Conservation (phyloP, 2,888 invertebrate genomes). For the Germaria angustata region DNA sequence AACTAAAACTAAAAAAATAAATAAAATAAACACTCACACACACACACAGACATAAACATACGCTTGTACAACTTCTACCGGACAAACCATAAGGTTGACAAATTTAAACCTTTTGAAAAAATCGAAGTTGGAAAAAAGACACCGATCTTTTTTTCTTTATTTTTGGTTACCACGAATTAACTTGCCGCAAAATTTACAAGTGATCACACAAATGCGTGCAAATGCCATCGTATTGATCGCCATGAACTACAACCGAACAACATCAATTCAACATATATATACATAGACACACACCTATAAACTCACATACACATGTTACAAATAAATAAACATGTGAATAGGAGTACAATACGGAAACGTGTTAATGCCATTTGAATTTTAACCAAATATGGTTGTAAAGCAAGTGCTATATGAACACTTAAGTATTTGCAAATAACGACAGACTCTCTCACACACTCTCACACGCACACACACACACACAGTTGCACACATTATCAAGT, state of each 20-base stretch:
- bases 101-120: slow-evolving; percentile 60
- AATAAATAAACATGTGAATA: slow-evolving; percentile 68
- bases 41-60: slow-evolving; percentile 32
- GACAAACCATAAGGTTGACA: slow-evolving; percentile 60
- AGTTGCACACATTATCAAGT: not conserved
- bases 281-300: slow-evolving; percentile 34
- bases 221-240: slow-evolving; percentile 67
- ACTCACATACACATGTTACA: slow-evolving; percentile 51
- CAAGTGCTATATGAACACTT: slow-evolving; percentile 67
- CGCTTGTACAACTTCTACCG: slow-evolving; percentile 23
- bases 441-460: no score
- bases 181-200: slow-evolving; percentile 70
- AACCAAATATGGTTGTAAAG: slow-evolving; percentile 76
- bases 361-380: slow-evolving; percentile 79
- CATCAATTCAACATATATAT: slow-evolving; percentile 12
- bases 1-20: slow-evolving; percentile 17
- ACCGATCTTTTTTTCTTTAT: not conserved
- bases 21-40: not conserved
- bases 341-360: slow-evolving; percentile 74
- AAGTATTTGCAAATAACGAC: slow-evolving; percentile 52
- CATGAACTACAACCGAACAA: slow-evolving; percentile 54
- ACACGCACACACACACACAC: not conserved
- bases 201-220: slow-evolving; percentile 71
- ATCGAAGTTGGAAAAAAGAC: slow-evolving; percentile 22
- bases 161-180: slow-evolving; percentile 61